These are phyloP conservation scores for Rhopalosiphum padi DNA, from an alignment of 1,140 invertebrate species.

Conservation along the genomic window DNA sequence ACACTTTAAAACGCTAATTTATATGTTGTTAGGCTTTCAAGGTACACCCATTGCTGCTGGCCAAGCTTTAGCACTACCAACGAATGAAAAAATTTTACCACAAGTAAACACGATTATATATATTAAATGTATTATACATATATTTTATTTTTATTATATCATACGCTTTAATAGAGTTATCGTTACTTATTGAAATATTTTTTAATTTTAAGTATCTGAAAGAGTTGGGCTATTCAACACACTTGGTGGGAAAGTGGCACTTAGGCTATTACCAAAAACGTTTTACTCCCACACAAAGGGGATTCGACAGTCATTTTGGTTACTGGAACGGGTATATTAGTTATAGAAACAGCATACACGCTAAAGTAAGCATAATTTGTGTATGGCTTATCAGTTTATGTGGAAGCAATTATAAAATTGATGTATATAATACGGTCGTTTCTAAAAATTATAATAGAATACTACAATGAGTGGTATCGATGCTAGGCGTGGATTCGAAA, in stretches of 20 bases:
- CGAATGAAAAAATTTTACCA: constrained; percentile 68
- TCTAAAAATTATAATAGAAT: background rate
- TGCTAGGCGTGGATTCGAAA: constrained; percentile 60
- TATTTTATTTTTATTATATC: background rate
- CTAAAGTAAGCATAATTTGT: constrained; percentile 58
- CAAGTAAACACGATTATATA: constrained; percentile 61
- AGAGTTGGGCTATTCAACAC: constrained; percentile 72
- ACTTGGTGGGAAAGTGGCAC: constrained; percentile 78
- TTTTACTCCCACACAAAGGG: constrained; percentile 70
- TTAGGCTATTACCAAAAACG: constrained; percentile 70
- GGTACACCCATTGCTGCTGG: constrained; percentile 68
- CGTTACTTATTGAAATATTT: background rate
- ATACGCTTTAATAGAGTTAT: background rate
- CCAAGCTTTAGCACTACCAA: constrained; percentile 68
- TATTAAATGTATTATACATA: background rate
- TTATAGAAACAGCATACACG: constrained; percentile 70
- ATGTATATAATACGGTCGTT: background rate
- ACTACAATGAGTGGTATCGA: constrained; percentile 48
- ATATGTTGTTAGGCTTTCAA: constrained; percentile 68
- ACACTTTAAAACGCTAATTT: background rate
- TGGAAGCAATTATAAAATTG: background rate
- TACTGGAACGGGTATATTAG: constrained; percentile 71
- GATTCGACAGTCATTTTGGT: constrained; percentile 74
- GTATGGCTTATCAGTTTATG: background rate
- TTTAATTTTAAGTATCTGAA: constrained; percentile 65